Conservation (phyloP, 2,888 invertebrate species). For the Lithosia quadra region DNA sequence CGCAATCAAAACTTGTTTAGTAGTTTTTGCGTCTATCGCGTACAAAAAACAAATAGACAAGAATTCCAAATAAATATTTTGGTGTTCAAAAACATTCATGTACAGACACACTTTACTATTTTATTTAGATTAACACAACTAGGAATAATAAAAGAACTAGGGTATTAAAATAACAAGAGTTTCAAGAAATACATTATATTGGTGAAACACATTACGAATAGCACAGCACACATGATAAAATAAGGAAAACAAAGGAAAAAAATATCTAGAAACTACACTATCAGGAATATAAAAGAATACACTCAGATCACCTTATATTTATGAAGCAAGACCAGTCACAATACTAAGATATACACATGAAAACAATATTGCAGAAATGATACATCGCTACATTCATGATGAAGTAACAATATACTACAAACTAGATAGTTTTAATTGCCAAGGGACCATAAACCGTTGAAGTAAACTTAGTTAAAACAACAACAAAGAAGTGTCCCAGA, state of each 20-base stretch:
- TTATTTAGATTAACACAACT: too few species aligned
- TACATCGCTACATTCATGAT: too few species aligned
- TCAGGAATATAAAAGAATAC: not conserved
- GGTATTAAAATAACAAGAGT: not conserved
- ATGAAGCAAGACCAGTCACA: not conserved
- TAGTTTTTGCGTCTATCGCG: too few species aligned
- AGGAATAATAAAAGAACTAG: not conserved
- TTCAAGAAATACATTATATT: not conserved
- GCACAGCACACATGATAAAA: not conserved
- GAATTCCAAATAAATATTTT: too few species aligned
- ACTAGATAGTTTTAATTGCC: too few species aligned
- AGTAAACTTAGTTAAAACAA: too few species aligned
- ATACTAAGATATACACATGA: not conserved
- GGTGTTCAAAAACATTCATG: too few species aligned
- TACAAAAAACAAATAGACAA: too few species aligned
- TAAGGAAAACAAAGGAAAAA: not conserved
- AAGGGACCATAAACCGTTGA: too few species aligned
- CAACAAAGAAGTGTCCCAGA: not conserved
- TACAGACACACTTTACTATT: too few species aligned
- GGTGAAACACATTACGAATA: not conserved
- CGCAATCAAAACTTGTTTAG: too few species aligned
- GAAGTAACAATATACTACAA: too few species aligned
- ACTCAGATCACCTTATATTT: not conserved
- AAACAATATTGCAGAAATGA: not conserved
- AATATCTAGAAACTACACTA: not conserved